These are phyloP conservation scores for Chiridota heheva DNA, from an alignment of 35 echinoderm and acorn worm genomes.

Conservation along the genomic window DNA sequence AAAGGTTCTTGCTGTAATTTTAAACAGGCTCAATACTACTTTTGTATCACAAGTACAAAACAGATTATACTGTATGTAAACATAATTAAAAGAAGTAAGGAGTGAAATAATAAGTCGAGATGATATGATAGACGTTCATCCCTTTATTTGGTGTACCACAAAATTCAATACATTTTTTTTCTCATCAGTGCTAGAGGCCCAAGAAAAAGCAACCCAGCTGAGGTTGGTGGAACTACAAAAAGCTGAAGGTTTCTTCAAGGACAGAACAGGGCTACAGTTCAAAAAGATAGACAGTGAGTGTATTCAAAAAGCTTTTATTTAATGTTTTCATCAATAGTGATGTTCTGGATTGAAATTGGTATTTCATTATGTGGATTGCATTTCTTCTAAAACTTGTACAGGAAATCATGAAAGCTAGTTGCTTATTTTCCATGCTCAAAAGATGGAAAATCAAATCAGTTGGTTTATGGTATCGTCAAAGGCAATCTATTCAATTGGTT, in stretches of 20 bases:
- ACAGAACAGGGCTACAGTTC: slow-evolving; percentile 61
- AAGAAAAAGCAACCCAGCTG: slow-evolving; percentile 64
- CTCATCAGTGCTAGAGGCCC: slow-evolving; percentile 60
- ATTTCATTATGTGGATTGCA: no score
- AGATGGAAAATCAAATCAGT: no score
- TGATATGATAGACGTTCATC: no score
- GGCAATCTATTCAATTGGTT: background rate
- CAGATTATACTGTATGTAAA: background rate
- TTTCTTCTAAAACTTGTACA: background rate
- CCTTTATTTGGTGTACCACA: no score
- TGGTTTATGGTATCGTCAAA: background rate
- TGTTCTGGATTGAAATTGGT: background rate
- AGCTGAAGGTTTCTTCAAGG: slow-evolving; percentile 71
- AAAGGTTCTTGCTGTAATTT: background rate
- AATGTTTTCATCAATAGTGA: background rate
- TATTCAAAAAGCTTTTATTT: background rate
- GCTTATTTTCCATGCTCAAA: background rate
- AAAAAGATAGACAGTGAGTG: slow-evolving; percentile 75
- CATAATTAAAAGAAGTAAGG: background rate
- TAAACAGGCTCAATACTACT: background rate
- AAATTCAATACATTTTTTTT: background rate
- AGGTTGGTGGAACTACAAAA: slow-evolving; percentile 57
- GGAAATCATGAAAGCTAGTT: background rate
- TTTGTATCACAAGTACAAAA: background rate
- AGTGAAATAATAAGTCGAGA: no score